Base-by-base conservation (phyloP, 2,113 vertebrate species). In the Cyphomyrus plagiostoma region DNA sequence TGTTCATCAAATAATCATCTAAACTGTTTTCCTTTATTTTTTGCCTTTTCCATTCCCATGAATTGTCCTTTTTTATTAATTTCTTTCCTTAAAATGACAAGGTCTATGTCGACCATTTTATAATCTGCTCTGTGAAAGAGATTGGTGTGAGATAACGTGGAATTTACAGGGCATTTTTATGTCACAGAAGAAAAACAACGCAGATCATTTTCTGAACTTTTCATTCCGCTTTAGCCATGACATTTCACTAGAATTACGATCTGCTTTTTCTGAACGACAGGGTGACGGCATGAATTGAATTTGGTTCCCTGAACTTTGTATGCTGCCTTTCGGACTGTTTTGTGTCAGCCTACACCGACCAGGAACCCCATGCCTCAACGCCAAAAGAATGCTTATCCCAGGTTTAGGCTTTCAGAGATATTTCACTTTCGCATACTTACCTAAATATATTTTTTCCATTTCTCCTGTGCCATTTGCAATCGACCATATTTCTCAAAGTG, bases 141-240 rank as follows among this genome's bases (percentile, higher is more conserved):
- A 88, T 88, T 45, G 42, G 62, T 42, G 53, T 58, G 87, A 56
- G 86, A 87, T 53, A 30, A 35, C 30, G 6, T 30, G 50, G 49
- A 26, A 21, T 53, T 50, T 15, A 23, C 50, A 21, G 49, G 7
- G 48, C 39, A 70, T 87, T 39, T 56, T 53, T 53, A 35, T 86
- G 83, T 86, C 89, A 49, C 26, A 49, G n/a, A 86, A 86, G 89
- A 89, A 48, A 70, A 70, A 83, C 56, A 49, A 49, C 17, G 23
- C 13, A 11, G 53, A 50, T 46, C 8, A 87, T 87, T 23, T 45
- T 85, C 23, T 46, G 21, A 56, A 85, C 74, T 85, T 48, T n/a
- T 86, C 53, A n/a, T 35, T 39, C 21, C 45, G 58, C 53, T 77
- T 89, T 45, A 66, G 58, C 42, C 46, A 77, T 52, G 45, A 85